Conservation (phyloP, 1,140 invertebrate species). For the Tetramorium simillimum region DNA sequence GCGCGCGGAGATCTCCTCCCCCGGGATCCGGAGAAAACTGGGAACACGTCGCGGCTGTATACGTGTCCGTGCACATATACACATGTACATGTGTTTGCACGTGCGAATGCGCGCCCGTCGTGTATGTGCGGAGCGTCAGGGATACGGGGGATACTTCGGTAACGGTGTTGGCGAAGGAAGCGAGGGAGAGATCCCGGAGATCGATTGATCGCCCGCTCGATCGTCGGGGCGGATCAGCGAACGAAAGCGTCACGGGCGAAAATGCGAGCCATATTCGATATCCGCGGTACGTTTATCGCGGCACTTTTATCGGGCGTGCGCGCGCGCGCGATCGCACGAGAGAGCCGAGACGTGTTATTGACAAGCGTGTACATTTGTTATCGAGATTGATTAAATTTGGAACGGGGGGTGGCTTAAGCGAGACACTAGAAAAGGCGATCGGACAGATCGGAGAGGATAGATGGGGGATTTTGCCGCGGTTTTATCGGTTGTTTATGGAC, state of each 20-base stretch:
- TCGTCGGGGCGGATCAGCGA: conserved; percentile 32
- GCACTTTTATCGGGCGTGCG: conserved; percentile 59
- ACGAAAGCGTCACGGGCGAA: conserved; percentile 15
- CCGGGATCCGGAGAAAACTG: conserved; percentile 56
- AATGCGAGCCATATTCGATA: conserved; percentile 68
- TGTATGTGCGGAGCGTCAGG: neutral
- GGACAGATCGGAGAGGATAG: conserved; percentile 6
- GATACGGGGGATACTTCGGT: conserved; percentile 36
- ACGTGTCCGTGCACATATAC: neutral
- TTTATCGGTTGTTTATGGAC: conserved; percentile 43
- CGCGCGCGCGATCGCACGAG: neutral
- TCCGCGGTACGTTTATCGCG: conserved; percentile 65
- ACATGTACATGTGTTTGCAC: neutral
- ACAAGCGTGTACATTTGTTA: conserved; percentile 69
- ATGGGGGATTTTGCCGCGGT: conserved; percentile 5
- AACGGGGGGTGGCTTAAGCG: conserved; percentile 19
- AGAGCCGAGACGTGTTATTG: conserved; percentile 64
- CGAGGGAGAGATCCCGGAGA: conserved; percentile 27
- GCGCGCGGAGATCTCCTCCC: conserved; percentile 58
- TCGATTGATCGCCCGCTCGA: conserved; percentile 59
- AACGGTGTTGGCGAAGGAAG: conserved; percentile 40
- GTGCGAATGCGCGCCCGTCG: neutral
- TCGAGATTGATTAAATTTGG: conserved; percentile 55
- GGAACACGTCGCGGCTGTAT: neutral
- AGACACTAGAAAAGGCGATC: conserved; percentile 39